A percentile compares a stretch with the other conserved stretches of the same genome.
Conservation (phyloP, 2,888 invertebrate genomes). For the Drosophila recens region DNA sequence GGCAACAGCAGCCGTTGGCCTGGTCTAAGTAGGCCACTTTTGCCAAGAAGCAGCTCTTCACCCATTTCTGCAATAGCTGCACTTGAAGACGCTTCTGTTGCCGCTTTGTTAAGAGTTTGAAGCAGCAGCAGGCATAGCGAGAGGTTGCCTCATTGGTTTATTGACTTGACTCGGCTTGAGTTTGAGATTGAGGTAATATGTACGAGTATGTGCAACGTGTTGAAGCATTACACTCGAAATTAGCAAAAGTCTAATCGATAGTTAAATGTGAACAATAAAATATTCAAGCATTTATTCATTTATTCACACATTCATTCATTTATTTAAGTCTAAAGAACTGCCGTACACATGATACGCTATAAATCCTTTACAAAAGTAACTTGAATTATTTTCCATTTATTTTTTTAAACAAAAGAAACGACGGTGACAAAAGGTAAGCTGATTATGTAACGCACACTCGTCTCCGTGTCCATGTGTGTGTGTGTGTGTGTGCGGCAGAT, state of each 20-base stretch:
- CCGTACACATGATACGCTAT: conserved; percentile 42
- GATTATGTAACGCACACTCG: conserved; percentile 69
- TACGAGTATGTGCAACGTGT: conserved; percentile 35
- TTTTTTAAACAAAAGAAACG: conserved; percentile 33
- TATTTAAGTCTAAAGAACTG: conserved; percentile 22
- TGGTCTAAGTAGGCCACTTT: conserved; percentile 71
- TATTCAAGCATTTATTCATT: not conserved
- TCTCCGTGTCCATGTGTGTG: not conserved
- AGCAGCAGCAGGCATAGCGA: conserved; percentile 13
- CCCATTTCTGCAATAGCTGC: conserved; percentile 43
- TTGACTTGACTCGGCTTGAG: conserved; percentile 44
- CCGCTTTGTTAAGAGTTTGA: conserved; percentile 51
- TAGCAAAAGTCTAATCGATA: conserved; percentile 8
- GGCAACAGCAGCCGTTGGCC: conserved; percentile 51
- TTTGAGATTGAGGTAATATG: conserved; percentile 44
- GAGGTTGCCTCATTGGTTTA: conserved; percentile 51
- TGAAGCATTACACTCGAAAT: conserved; percentile 28
- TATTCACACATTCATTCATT: not conserved
- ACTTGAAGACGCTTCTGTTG: conserved; percentile 53
- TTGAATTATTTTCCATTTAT: conserved; percentile 42
- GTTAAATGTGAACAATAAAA: conserved; percentile 1
- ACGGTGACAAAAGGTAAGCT: conserved; percentile 68
- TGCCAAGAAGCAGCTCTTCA: conserved; percentile 40
- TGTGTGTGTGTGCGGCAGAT: conserved; percentile 52
- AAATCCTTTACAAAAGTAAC: conserved; percentile 57